Evolutionary conservation across 2,113 vertebrate species (phyloP).

Genomic region (Semnornis frantzii): DNA sequence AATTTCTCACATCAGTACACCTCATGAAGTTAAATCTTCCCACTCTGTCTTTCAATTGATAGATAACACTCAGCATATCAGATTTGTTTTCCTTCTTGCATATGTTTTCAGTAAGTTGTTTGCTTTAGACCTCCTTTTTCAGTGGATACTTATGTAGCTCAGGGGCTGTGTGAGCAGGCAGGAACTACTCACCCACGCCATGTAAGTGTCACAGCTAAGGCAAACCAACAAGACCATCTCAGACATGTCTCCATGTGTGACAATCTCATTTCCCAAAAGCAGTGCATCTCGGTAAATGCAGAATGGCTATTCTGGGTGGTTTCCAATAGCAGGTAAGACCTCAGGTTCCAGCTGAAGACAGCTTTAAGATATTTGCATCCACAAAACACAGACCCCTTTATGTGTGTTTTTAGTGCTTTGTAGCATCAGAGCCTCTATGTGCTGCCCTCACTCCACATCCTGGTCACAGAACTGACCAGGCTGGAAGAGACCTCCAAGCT

Average conservation of each 20-base stretch:
- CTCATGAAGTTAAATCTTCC: too few relatives aligned
- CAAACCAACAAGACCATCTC: neutral
- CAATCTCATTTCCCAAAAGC: neutral
- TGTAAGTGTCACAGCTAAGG: fast-evolving
- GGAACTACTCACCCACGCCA: fast-evolving
- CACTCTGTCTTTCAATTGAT: too few relatives aligned
- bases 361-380: neutral
- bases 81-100: too few relatives aligned
- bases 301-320: neutral
- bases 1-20: too few relatives aligned
- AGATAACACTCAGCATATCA: too few relatives aligned
- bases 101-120: too few relatives aligned
- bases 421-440: neutral
- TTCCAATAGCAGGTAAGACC: neutral
- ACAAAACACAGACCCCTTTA: neutral
- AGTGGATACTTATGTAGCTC: neutral
- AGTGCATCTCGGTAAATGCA: neutral
- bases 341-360: neutral
- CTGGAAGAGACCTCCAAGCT: too few relatives aligned
- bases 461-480: too few relatives aligned
- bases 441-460: neutral
- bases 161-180: fast-evolving
- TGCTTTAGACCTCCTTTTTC: too few relatives aligned
- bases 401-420: neutral
- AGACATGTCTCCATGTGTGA: neutral